Evolutionary conservation across 2,797 vertebrate genomes (phyloP).

Genomic region (Ibycter americanus): DNA sequence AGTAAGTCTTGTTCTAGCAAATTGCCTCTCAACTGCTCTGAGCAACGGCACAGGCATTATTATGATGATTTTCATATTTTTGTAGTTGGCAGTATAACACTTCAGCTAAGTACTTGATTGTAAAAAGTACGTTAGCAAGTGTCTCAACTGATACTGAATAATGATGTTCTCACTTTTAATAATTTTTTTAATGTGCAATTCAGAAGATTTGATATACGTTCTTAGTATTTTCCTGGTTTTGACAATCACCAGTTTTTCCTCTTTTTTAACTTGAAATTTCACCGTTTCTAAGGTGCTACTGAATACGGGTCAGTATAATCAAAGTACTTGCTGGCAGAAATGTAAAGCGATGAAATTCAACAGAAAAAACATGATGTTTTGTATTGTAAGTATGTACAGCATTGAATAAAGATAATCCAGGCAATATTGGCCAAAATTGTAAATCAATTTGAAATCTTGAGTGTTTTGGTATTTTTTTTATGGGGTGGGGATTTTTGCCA

Average conservation of each 20-base stretch:
- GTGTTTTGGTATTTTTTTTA: not conserved
- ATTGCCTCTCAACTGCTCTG: not conserved
- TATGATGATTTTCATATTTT: not conserved
- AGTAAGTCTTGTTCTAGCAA: not conserved
- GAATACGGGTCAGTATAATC: conserved; percentile 39
- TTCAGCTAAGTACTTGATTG: not conserved
- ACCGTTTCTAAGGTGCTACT: conserved; percentile 17
- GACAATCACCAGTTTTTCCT: not conserved
- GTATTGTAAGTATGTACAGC: not conserved
- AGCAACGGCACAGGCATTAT: not conserved
- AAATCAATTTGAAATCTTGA: not conserved
- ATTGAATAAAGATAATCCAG: conserved; percentile 52
- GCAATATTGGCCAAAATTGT: not conserved
- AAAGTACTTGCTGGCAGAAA: conserved; percentile 27
- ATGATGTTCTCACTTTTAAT: not conserved
- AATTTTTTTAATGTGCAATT: not conserved
- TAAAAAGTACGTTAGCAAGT: not conserved
- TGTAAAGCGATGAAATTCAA: not conserved
- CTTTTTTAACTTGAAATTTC: not conserved
- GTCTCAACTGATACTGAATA: not conserved
- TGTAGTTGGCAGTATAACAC: not conserved
- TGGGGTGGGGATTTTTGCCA: not conserved
- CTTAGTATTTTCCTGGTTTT: not conserved
- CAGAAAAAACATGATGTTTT: not conserved
- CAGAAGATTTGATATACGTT: not conserved